Base-by-base conservation (phyloP, 2,888 invertebrate species). In the Capitulum mitella region DNA sequence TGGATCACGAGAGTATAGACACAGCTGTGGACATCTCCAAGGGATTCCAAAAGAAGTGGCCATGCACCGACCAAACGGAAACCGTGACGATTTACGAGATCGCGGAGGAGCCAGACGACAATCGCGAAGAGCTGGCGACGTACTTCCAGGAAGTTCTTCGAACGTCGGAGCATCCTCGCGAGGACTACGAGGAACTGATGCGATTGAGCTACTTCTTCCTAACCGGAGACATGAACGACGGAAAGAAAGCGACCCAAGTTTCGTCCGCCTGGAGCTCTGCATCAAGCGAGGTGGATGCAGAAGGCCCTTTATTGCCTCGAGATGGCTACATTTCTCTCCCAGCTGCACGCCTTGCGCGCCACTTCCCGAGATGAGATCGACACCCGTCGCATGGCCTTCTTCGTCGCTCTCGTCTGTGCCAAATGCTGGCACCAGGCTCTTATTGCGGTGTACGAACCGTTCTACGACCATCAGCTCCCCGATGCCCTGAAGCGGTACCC, bases 111-210 rank as follows among this genome's bases (percentile, higher is more conserved):
- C 6, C 54, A 16, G 6, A 54, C 1, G 26, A 26, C 26, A 54
- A 26, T 26, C 54, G 26, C 26, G 54, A 54, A 22, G 54, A 12
- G 26, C 54, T 54, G 54, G 54, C 54, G 22, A 26, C 19, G 54
- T 22, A 54, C 22, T 3, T 22, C 54, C 19, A 58, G 29, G 58
- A n/a, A 58, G 58, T 51, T 51, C 51, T 51, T 51, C 51, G 19
- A 58, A 58, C n/a, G 22, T 58, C 29, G 8, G 58, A 58, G 14
- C 58, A 29, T 58, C 29, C 58, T 58, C 58, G 58, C n/a, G 58
- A 58, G 58, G 58, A 58, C 58, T 58, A 58, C 14, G 58, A 58
- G 58, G 58, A 58, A 58, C 58, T 58, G 10, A 58, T 58, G 16
- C 29, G 58, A 58, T 29, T 58, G 10, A 58, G 29, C 58, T 29